phyloP scores from a whole-genome alignment of 2,113 vertebrate genomes.

The Oncorhynchus masou region DNA sequence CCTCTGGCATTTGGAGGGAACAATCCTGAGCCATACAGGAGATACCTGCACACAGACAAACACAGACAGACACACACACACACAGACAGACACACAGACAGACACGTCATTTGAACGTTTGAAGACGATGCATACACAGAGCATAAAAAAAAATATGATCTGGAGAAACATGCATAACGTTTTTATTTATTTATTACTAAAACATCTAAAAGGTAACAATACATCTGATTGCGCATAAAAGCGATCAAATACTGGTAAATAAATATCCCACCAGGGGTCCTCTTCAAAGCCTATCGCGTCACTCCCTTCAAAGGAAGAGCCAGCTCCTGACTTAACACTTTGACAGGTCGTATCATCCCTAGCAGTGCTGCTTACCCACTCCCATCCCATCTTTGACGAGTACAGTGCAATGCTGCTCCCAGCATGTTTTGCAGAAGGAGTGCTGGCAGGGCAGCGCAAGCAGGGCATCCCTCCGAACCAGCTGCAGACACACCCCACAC shows the following conservation, averaged over 20 bases:
- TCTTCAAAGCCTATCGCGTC: constrained; percentile 19
- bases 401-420: constrained; percentile 98
- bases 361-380: constrained; percentile 85
- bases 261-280: constrained; percentile 19
- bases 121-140: not conserved
- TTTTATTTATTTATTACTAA: not conserved
- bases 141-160: not conserved
- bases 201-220: not conserved
- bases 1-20: constrained; percentile 91
- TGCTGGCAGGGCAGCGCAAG: constrained; percentile 95
- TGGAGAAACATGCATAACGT: not conserved
- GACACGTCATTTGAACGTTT: no score
- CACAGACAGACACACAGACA: constrained; percentile 9
- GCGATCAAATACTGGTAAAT: not conserved
- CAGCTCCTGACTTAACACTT: not conserved
- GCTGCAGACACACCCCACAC: constrained; percentile 97
- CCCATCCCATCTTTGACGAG: constrained; percentile 96
- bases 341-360: not conserved
- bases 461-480: constrained; percentile 91
- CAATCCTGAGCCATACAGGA: constrained; percentile 99
- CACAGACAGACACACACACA: constrained; percentile 33
- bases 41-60: constrained; percentile 75
- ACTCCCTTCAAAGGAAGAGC: not conserved
- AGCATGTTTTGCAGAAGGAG: constrained; percentile 97
- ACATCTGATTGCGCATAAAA: not conserved